Base-by-base conservation (phyloP, 2,888 invertebrate species). In the Micropterix aruncella region DNA sequence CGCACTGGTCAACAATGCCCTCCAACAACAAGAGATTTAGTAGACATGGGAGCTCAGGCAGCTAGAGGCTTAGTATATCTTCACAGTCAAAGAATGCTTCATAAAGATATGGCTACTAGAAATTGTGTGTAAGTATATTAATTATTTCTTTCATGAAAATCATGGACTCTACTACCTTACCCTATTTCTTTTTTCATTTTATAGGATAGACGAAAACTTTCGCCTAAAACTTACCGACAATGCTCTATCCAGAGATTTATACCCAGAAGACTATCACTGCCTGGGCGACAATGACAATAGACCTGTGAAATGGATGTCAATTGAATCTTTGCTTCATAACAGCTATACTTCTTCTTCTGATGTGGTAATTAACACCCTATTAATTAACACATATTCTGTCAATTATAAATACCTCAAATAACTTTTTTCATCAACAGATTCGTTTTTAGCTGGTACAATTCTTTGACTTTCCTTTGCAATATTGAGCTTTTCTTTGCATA, bases 301-400 rank as follows among this genome's bases (percentile, higher is more conserved):
- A 46, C 93, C 95, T 1, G 82, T 95, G 51, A 93, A 92, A 66
- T 95, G 94, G 94, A 77, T 94, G 73, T 84, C 94, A 1, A 73
- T 90, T 37, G 95, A 95, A 65, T 83, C 87, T 19, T 66, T 92
- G 47, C 73, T 84, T 45, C 83, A 84, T 56, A 80, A 83, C 55
- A 80, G 85, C 57, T 93, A 87, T 60, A 83, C 84, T 47, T 81
- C 83, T 41, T 83, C 90, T 45, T 87, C 91, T 43, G 95, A 96
- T 70, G 88, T 93, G 75, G 91, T 90, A 67, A 75, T 77, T 63
- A 44, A 45, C 47, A 37, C 38, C 18, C 39, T 5, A 17, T 39
- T 27, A 27, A 27, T 9, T 9, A 27, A 9, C 36, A 7, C 36
- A 27, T 27, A n/a, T n/a, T n/a, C n/a, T n/a, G 17, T 17, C 39